Evolutionary conservation across 1,140 invertebrate species (phyloP).

Genomic region (Caerostris darwini): DNA sequence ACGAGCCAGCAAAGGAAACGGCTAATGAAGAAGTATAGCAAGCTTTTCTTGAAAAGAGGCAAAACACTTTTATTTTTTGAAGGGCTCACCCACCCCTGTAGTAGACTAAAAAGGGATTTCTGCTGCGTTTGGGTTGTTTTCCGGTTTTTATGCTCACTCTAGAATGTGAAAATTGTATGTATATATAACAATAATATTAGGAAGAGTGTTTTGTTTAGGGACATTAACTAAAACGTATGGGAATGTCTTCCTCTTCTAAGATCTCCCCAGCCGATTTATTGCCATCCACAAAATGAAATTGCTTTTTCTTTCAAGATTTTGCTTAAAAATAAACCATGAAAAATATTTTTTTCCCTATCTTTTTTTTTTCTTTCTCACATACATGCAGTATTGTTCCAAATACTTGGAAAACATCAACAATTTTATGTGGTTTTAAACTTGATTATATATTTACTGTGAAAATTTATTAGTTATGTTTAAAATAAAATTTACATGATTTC

Average conservation of each 20-base stretch:
- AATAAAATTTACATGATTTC: too few relatives aligned
- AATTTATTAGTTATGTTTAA: too few relatives aligned
- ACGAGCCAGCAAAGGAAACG: constrained; percentile 35
- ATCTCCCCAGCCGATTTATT: neutral
- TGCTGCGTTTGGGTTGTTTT: constrained; percentile 40
- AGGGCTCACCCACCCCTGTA: neutral
- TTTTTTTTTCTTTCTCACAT: too few relatives aligned
- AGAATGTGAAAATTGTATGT: constrained; percentile 23
- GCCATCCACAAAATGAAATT: neutral
- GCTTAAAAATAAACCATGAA: neutral
- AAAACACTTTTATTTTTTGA: constrained; percentile 22
- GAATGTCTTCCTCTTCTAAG: neutral
- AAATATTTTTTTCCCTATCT: too few relatives aligned
- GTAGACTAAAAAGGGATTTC: neutral
- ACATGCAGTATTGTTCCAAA: too few relatives aligned
- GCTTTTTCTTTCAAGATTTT: neutral
- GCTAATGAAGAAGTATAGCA: constrained; percentile 69
- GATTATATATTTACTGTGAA: too few relatives aligned
- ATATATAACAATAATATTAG: constrained; percentile 48
- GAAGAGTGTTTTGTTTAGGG: constrained; percentile 3
- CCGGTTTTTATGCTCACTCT: constrained; percentile 29
- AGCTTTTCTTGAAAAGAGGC: constrained; percentile 45
- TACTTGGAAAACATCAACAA: too few relatives aligned
- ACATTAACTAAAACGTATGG: constrained; percentile 18
- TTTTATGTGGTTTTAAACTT: too few relatives aligned